Conservation (phyloP, 2,888 invertebrate species). For the Alentia gelatinosa region DNA sequence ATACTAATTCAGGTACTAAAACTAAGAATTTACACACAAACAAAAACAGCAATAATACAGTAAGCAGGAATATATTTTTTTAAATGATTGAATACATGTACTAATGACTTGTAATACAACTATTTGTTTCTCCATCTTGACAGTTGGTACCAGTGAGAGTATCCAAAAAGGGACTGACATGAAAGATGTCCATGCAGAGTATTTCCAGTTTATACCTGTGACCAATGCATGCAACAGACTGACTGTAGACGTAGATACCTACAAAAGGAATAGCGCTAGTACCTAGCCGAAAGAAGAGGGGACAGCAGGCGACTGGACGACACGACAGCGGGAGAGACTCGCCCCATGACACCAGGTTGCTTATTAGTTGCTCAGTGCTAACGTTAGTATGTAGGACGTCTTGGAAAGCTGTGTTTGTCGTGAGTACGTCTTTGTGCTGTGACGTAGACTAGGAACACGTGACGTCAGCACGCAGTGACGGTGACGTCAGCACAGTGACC, state of each 20-base stretch:
- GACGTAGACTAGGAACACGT: neutral
- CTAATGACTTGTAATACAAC: too few species aligned
- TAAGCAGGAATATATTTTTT: too few species aligned
- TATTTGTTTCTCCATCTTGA: too few species aligned
- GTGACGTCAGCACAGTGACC: slow-evolving; percentile 14
- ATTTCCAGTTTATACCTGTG: too few species aligned
- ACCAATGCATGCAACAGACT: neutral
- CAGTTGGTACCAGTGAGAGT: too few species aligned
- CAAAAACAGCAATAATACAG: too few species aligned
- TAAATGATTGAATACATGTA: too few species aligned
- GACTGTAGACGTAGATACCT: slow-evolving; percentile 40
- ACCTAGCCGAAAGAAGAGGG: slow-evolving; percentile 45
- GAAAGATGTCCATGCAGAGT: too few species aligned
- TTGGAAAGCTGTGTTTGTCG: slow-evolving; percentile 13
- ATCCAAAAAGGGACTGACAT: too few species aligned
- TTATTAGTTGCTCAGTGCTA: slow-evolving; percentile 11
- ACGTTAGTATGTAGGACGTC: slow-evolving; percentile 13
- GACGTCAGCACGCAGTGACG: slow-evolving; percentile 3
- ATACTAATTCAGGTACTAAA: too few species aligned
- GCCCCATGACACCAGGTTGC: slow-evolving; percentile 6
- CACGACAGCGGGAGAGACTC: neutral
- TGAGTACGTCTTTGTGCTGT: slow-evolving; percentile 1
- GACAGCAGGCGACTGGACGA: neutral
- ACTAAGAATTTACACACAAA: too few species aligned
- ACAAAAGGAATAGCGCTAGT: slow-evolving; percentile 34